Percentiles rank a stretch among this genome's conserved stretches.
These are phyloP conservation scores for Chromis chromis DNA, from an alignment of 2,797 vertebrate genomes.

Conservation along the genomic window DNA sequence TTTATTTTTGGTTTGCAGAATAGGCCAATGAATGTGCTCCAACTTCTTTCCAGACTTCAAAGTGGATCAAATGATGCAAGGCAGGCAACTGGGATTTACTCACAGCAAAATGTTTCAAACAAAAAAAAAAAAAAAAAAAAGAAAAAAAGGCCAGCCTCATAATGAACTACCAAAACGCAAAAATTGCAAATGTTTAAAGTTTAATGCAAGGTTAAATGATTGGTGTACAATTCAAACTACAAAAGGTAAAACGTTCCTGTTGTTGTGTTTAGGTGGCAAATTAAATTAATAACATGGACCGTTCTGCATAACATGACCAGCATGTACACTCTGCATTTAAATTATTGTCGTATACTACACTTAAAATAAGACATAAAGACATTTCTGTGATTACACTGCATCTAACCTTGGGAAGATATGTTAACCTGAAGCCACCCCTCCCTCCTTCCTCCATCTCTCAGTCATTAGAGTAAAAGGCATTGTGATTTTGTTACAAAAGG, in stretches of 20 bases:
- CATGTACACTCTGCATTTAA: slow-evolving; percentile 76
- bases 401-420: slow-evolving; percentile 68
- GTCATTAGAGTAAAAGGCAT: slow-evolving; percentile 28
- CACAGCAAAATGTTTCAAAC: background rate
- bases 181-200: slow-evolving; percentile 2
- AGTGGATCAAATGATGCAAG: slow-evolving; percentile 2
- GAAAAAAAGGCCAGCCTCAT: slow-evolving; percentile 1
- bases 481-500: slow-evolving; percentile 51
- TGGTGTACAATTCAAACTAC: slow-evolving; percentile 48
- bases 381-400: slow-evolving; percentile 45
- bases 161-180: slow-evolving; percentile 6
- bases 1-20: background rate
- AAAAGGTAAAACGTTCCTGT: slow-evolving; percentile 1
- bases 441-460: background rate
- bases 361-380: slow-evolving; percentile 64
- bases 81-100: background rate
- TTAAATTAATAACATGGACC: slow-evolving; percentile 69
- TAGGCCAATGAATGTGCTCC: background rate
- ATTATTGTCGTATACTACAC: slow-evolving; percentile 60
- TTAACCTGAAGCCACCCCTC: slow-evolving; percentile 11
- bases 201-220: slow-evolving; percentile 64
- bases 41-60: background rate
- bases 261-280: slow-evolving; percentile 54
- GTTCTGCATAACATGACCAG: slow-evolving; percentile 78
- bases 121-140: too few species aligned